Conservation (phyloP, 2,113 vertebrate species). For the Hemicordylus capensis region DNA sequence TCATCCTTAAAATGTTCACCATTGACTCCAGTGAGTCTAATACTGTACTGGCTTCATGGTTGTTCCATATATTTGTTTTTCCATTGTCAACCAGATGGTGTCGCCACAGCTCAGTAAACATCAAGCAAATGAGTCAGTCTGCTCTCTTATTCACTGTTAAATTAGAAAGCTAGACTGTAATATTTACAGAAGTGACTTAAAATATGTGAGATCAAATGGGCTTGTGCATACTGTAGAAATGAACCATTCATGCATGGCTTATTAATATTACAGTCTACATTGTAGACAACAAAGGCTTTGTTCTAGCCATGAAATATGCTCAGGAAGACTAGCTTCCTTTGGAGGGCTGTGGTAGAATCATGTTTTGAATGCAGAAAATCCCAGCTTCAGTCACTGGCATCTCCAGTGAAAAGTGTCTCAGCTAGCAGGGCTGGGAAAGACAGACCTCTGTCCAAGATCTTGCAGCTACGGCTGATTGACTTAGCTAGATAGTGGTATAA, state of each 20-base stretch:
- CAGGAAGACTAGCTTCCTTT: not conserved
- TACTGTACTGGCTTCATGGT: not conserved
- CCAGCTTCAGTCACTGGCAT: not conserved
- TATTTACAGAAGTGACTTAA: not conserved
- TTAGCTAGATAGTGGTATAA: not conserved
- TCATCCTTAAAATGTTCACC: not conserved
- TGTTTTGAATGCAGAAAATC: not conserved
- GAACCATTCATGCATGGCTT: not conserved
- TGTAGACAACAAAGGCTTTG: not conserved
- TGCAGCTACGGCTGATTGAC: not conserved
- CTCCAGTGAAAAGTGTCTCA: not conserved
- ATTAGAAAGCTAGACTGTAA: not conserved
- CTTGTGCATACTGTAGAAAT: not conserved
- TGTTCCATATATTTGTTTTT: not conserved
- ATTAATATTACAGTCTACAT: not conserved
- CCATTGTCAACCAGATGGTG: constrained; percentile 13
- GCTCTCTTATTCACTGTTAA: not conserved
- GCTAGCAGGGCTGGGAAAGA: not conserved
- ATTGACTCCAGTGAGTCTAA: too few relatives aligned
- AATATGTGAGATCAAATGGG: not conserved
- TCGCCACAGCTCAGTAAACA: not conserved
- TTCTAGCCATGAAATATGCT: not conserved
- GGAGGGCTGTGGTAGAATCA: too few relatives aligned
- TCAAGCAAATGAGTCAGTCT: not conserved
- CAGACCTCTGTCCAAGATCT: not conserved